Evolutionary conservation across 2,888 invertebrate genomes (phyloP).

Genomic region (Pseudoips prasinana): DNA sequence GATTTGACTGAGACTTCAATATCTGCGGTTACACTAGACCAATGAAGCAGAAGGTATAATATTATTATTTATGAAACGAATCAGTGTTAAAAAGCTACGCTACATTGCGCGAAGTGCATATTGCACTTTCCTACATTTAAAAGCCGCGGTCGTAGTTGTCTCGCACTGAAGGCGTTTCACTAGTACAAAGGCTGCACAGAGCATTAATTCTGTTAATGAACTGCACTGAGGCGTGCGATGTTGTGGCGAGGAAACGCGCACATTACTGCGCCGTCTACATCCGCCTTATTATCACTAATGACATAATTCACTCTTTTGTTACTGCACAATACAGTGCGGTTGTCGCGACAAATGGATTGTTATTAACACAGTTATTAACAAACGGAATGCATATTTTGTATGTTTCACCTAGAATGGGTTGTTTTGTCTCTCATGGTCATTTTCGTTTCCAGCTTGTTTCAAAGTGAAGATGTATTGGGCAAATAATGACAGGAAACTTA

Average conservation of each 20-base stretch:
- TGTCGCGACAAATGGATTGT: conserved; percentile 11
- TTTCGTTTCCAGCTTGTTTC: too few species aligned
- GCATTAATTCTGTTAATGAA: conserved; percentile 43
- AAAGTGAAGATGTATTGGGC: too few species aligned
- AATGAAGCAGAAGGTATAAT: too few species aligned
- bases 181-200: conserved; percentile 29
- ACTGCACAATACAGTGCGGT: conserved; percentile 19
- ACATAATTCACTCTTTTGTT: conserved; percentile 34
- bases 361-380: conserved; percentile 2
- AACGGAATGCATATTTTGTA: too few species aligned
- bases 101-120: not conserved
- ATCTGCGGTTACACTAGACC: too few species aligned
- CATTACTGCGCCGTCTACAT: conserved; percentile 29
- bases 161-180: conserved; percentile 9
- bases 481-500: too few species aligned
- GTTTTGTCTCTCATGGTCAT: too few species aligned
- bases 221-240: conserved; percentile 26
- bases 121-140: not conserved
- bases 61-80: too few species aligned
- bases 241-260: conserved; percentile 26
- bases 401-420: too few species aligned
- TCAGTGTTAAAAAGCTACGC: too few species aligned
- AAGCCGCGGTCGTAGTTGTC: conserved; percentile 2
- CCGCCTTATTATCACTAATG: conserved; percentile 36
- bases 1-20: too few species aligned